Evolutionary conservation across 2,888 invertebrate genomes (phyloP).

Genomic region (Caenorhabditis sp.): DNA sequence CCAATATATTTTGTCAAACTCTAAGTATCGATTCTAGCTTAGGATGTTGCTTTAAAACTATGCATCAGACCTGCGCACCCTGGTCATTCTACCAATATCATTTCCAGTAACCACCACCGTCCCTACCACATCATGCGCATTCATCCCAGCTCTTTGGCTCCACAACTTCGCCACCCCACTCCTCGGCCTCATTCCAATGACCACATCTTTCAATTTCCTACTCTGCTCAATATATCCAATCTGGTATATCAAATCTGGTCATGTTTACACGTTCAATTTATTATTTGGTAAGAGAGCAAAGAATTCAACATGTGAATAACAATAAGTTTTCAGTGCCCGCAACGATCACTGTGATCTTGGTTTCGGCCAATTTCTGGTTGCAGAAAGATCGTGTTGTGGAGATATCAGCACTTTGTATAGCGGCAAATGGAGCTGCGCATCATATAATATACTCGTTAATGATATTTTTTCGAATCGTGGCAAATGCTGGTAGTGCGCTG

Average conservation of each 20-base stretch:
- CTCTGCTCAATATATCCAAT: slow-evolving; percentile 44
- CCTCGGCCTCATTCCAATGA: slow-evolving; percentile 41
- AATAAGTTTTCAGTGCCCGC: slow-evolving; percentile 20
- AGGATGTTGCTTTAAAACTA: no score
- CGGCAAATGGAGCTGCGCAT: slow-evolving; percentile 51
- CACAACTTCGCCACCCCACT: slow-evolving; percentile 47
- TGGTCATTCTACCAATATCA: no score
- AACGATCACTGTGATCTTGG: slow-evolving; percentile 12
- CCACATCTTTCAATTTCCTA: slow-evolving; percentile 45
- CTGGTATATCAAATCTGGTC: slow-evolving; percentile 40
- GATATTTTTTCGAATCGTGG: slow-evolving; percentile 40
- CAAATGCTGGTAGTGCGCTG: slow-evolving; percentile 40
- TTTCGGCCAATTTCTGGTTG: slow-evolving; percentile 31
- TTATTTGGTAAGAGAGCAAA: slow-evolving; percentile 5
- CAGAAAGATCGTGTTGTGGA: slow-evolving; percentile 12
- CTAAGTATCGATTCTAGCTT: no score
- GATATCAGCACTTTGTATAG: slow-evolving; percentile 36
- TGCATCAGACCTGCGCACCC: no score
- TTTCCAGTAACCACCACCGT: slow-evolving; percentile 35
- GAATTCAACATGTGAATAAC: no score
- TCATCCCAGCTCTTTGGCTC: slow-evolving; percentile 41
- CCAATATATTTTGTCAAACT: no score
- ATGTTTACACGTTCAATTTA: slow-evolving; percentile 33
- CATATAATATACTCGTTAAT: slow-evolving; percentile 41
- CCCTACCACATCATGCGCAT: slow-evolving; percentile 36